These are phyloP conservation scores for Smittia sp. DNA, from an alignment of 2,888 invertebrate genomes.

Conservation along the genomic window DNA sequence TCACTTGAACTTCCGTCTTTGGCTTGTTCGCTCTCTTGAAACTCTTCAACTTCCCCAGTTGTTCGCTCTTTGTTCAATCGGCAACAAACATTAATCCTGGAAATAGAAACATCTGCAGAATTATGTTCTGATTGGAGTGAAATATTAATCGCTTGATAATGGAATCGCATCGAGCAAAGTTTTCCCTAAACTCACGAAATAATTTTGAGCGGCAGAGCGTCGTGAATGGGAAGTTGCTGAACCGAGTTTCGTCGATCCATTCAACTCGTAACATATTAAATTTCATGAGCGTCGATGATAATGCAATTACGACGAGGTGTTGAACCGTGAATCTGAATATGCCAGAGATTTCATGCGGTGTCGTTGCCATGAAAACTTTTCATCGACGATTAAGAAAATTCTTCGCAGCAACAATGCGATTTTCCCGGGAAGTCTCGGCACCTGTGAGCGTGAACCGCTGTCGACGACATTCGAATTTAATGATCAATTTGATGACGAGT, in stretches of 20 bases:
- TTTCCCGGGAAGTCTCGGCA: background rate
- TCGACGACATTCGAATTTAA: background rate
- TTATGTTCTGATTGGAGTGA: background rate
- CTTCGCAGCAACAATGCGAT: background rate
- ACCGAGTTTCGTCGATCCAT: background rate
- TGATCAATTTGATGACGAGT: background rate
- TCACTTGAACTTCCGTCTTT: conserved; percentile 29
- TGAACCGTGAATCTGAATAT: background rate
- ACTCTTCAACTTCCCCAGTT: conserved; percentile 3
- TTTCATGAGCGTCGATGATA: conserved; percentile 3
- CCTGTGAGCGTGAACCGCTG: background rate
- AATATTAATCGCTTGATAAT: conserved; percentile 18
- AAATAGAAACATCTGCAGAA: background rate
- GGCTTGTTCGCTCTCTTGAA: background rate
- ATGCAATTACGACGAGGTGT: conserved; percentile 14
- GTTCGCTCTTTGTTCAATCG: background rate
- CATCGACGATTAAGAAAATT: background rate
- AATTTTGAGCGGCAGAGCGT: background rate
- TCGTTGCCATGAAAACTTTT: conserved; percentile 3
- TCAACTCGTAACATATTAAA: background rate
- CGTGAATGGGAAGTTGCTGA: background rate
- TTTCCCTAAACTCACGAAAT: background rate
- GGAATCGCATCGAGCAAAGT: background rate
- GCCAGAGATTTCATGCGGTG: background rate
- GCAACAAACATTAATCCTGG: conserved; percentile 7